Base-by-base conservation (phyloP, 2,797 vertebrate species). In the Dermochelys coriacea region DNA sequence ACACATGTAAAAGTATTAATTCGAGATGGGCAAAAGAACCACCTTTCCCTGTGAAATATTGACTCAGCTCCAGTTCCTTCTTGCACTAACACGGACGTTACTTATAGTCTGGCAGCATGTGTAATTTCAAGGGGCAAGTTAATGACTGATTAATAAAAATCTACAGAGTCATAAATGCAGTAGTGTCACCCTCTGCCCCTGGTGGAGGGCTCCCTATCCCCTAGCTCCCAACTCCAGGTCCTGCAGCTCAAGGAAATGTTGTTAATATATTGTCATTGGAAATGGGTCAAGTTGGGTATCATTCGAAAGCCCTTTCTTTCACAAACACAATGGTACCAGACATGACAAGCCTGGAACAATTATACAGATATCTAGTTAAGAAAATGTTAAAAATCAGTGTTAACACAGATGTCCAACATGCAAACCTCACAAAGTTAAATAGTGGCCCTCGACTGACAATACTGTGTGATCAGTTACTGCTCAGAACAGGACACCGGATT, bases 61-160 rank as follows among this genome's bases (percentile, higher is more conserved):
- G 90, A 79, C 55, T 94, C 84, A 84, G 80, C 55, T 93, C n/a
- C 87, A 52, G 52, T 93, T 71, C 47, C 9, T 79, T 61, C 37
- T 94, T 83, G 75, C 82, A 51, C 81, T 74, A 82, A 54, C 47
- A 89, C 15, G 81, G 83, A 54, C 37, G 16, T 1, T 92, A 87
- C 57, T 89, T 82, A 52, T 16, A 45, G 71, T 12, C 86, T 79
- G 41, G 18, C 34, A 68, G 61, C 61, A n/a, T 19, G 4, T 34
- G 31, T 34, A 61, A n/a, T n/a, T 64, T 18, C 34, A 54, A 64
- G 8, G 61, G 15, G 61, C 34, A 34, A 18, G 34, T 64, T 64
- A 64, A 64, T 37, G 64, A 37, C 64, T 21, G n/a, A 68, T 37
- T 6, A 68, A 68, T 68, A 37, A 23, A n/a, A 68, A 21, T 37